These are phyloP conservation scores for Dastarcus helophoroides DNA, from an alignment of 2,888 invertebrate species.

Conservation along the genomic window DNA sequence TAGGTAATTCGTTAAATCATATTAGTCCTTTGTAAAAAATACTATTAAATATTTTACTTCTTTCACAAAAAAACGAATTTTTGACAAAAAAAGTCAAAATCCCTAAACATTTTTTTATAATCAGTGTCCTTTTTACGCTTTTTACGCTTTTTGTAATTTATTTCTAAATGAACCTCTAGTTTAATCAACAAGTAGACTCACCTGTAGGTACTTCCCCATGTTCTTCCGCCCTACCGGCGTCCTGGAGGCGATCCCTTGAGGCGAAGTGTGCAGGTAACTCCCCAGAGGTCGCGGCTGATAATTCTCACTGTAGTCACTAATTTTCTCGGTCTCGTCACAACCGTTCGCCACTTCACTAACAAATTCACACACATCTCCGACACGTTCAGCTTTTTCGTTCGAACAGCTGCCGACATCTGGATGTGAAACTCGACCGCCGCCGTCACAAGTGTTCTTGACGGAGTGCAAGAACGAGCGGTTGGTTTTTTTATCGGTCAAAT, in stretches of 20 bases:
- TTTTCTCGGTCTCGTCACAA: constrained; percentile 9
- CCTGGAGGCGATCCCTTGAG: constrained; percentile 34
- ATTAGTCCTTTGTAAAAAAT: too few relatives aligned
- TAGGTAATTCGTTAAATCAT: too few relatives aligned
- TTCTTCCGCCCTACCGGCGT: constrained; percentile 34
- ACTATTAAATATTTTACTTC: too few relatives aligned
- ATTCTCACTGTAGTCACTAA: constrained; percentile 15
- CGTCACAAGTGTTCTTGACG: constrained; percentile 10
- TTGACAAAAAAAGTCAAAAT: too few relatives aligned
- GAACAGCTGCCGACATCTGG: neutral
- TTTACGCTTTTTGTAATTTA: too few relatives aligned
- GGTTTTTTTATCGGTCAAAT: constrained; percentile 1
- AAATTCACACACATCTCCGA: constrained; percentile 11
- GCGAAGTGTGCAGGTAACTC: constrained; percentile 32
- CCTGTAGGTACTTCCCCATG: constrained; percentile 34
- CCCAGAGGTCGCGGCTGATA: constrained; percentile 30
- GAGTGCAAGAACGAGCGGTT: constrained; percentile 15
- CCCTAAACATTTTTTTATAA: too few relatives aligned
- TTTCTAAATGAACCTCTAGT: neutral
- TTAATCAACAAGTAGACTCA: constrained; percentile 14
- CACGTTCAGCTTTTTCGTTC: constrained; percentile 1
- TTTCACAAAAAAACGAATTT: too few relatives aligned
- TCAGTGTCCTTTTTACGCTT: too few relatives aligned
- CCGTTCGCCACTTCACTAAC: constrained; percentile 12
- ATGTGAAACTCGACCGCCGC: neutral